Conservation (phyloP, 2,113 vertebrate species). For the Sinosuthora webbiana region DNA sequence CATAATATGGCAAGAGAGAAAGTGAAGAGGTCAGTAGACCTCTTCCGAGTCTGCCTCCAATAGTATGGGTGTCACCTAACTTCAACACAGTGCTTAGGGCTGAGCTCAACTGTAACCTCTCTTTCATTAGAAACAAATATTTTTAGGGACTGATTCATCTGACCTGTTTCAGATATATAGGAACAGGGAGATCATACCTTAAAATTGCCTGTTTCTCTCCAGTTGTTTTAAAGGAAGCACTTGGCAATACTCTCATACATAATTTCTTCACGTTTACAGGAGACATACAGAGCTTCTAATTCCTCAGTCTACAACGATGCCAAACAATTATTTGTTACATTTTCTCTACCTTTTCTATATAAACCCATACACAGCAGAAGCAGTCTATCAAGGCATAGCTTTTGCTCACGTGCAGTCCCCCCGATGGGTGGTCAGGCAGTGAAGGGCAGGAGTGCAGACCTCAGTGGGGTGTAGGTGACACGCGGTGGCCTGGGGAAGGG, state of each 20-base stretch:
- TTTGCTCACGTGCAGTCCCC: accelerated
- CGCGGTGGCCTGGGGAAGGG: accelerated
- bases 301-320: not conserved
- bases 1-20: not conserved
- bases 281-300: not conserved
- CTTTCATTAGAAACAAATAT: not conserved
- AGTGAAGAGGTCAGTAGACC: not conserved
- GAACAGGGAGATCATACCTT: not conserved
- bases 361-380: not conserved
- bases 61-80: not conserved
- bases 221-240: not conserved
- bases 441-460: accelerated
- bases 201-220: not conserved
- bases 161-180: not conserved
- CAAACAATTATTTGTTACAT: not conserved
- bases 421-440: not conserved
- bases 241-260: not conserved
- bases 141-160: not conserved
- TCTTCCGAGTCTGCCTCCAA: not conserved
- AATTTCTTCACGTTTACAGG: not conserved
- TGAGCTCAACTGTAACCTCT: not conserved
- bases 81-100: not conserved
- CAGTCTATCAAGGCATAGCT: not conserved
- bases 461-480: not conserved
- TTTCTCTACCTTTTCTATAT: not conserved